Base-by-base conservation (phyloP, 2,888 invertebrate genomes). In the Stenichneumon culpator region DNA sequence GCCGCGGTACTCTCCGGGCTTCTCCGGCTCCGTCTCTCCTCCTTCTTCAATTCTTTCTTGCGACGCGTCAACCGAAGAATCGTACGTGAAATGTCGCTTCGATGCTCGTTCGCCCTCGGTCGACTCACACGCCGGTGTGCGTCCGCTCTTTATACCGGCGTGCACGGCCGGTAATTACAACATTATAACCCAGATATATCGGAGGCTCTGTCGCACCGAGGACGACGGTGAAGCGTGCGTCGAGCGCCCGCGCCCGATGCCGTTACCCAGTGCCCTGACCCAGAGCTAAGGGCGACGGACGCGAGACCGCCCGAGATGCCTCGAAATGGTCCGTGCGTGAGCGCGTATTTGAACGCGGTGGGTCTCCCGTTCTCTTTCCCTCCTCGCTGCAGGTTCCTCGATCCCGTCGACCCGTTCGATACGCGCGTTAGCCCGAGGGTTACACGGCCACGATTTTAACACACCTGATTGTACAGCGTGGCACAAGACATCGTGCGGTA, bases 211-310 rank as follows among this genome's bases (percentile, higher is more conserved):
- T 28, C 65, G 65, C 36, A 22, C 32, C 9, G 19, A n/a, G 28
- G 50, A 32, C 50, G 70, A 36, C 22, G 69, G 36, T 52, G 28
- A 50, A 63, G 19, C 52, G 19, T 14, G 32, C 28, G 28, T 14
- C 77, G 80, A 63, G 68, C 68, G 80, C 32, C 50, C 69, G 60
- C 75, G 87, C 87, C 88, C 86, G 88, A 91, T 92, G 90, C 92
- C 92, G 92, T 92, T 92, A 92, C 91, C 89, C 92, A 90, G 91
- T 92, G 91, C 91, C 91, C 92, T 92, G 92, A 92, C 92, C 92
- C 92, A 92, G 92, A 92, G 92, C 92, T 92, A 92, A 92, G 92
- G 92, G 92, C 92, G 90, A 91, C 92, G 86, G 79, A 86, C 83
- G 86, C 84, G 79, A 77, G 89, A 67, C 50, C 22, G 28, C 75